A percentile compares a stretch with the other conserved stretches of the same genome.
Conservation (phyloP, 2,888 invertebrate genomes). For the Sinopyrophorus schimmeli region DNA sequence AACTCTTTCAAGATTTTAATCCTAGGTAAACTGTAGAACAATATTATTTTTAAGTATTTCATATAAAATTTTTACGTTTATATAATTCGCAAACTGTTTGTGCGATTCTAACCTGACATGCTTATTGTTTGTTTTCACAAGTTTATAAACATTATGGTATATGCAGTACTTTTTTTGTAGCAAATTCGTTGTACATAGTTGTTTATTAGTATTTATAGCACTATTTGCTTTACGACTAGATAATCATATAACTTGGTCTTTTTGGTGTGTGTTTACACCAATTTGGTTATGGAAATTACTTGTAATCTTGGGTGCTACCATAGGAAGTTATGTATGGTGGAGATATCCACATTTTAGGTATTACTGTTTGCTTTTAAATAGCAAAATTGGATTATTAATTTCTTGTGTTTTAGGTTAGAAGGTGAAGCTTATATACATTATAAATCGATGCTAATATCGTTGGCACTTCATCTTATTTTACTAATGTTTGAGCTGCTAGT, state of each 20-base stretch:
- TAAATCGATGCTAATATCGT: slow-evolving; percentile 96
- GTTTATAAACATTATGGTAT: no score
- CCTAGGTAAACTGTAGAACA: slow-evolving; percentile 69
- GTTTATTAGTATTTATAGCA: slow-evolving; percentile 87
- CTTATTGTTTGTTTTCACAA: no score
- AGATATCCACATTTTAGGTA: slow-evolving; percentile 93
- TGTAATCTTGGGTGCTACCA: slow-evolving; percentile 85
- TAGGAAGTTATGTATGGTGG: slow-evolving; percentile 96
- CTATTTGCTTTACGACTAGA: slow-evolving; percentile 90
- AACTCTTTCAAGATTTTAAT: slow-evolving; percentile 89
- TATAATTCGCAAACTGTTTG: no score
- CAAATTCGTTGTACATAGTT: slow-evolving; percentile 95
- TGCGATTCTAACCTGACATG: no score
- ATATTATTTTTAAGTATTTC: no score
- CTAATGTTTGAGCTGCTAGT: slow-evolving; percentile 96
- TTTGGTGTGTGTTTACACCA: slow-evolving; percentile 94
- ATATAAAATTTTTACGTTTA: no score
- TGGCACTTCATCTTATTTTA: slow-evolving; percentile 91
- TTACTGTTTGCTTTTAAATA: slow-evolving; percentile 19
- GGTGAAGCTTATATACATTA: slow-evolving; percentile 97
- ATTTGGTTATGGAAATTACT: slow-evolving; percentile 97
- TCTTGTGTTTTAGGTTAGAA: slow-evolving; percentile 71
- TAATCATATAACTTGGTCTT: slow-evolving; percentile 87
- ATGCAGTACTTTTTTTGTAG: slow-evolving; percentile 62
- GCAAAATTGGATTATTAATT: no score